Base-by-base conservation (phyloP, 2,888 invertebrate genomes). In the Ichneumoninae sp. region DNA sequence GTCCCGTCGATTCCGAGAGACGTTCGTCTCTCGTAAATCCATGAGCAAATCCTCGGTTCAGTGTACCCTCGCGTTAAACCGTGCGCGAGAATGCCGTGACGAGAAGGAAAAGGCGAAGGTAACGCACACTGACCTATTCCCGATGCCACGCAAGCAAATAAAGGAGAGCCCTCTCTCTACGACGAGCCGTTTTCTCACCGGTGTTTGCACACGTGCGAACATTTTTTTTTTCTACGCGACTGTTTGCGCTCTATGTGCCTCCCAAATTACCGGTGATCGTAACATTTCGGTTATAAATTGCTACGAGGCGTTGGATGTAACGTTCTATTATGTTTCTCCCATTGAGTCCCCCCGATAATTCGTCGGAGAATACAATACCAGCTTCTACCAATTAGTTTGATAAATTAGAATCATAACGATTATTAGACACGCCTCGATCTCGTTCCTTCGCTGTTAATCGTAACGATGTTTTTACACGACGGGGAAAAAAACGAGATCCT, bases 171-270 rank as follows among this genome's bases (percentile, higher is more conserved):
- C 22, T 19, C 54, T 65, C 26, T 19, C 36, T n/a, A 16, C 54
- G 19, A 40, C 72, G 19, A 52, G 36, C 50, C 50, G 52, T 16
- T 72, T 72, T 77, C 50, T 62, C 65, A 33, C 62, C 13, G 26
- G 5, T 65, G 50, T 76, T 80, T 71, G 72, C 72, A 60, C 83
- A 83, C 80, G 83, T 83, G 80, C 68, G n/a, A 0, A 30, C 8
- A 33, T 22, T 36, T 8, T 22, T 16, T 16, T 22, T 36, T 16
- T 44, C 66, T 47, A 5, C 10, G 40, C 62, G 47, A 44, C 75
- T 52, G 54, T 75, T 74, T 74, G 40, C 60, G 22, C 47, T 71
- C 30, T 13, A n/a, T 52, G 22, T 52, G 22, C 30, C 16, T 52
- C 40, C 62, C 44, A 44, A 47, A 77, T 79, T 62, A 47, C 26